Percentiles rank a stretch among this genome's conserved stretches.
Conservation (phyloP, 2,888 invertebrate genomes). For the Fragum fragum region DNA sequence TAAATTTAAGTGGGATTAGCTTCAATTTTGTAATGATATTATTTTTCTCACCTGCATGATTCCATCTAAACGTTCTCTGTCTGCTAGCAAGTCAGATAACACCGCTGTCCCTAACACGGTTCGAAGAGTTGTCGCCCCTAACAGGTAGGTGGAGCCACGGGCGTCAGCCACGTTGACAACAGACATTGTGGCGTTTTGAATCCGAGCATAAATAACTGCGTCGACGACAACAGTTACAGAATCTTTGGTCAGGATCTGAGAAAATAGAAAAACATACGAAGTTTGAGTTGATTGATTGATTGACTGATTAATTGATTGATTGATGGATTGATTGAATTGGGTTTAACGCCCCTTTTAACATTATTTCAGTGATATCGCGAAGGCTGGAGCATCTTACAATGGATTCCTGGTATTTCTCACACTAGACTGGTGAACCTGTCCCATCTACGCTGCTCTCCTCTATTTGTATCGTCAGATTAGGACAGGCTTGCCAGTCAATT, state of each 20-base stretch:
- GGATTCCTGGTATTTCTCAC: no score
- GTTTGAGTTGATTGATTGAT: no score
- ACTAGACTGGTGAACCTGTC: no score
- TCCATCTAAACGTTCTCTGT: conserved; percentile 81
- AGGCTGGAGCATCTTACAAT: no score
- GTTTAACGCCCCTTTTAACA: no score
- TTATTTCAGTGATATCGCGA: no score
- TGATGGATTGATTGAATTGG: no score
- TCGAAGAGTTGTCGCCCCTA: conserved; percentile 85
- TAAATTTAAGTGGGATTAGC: not conserved
- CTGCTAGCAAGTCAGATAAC: conserved; percentile 82
- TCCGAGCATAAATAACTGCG: conserved; percentile 84
- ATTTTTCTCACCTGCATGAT: conserved; percentile 79
- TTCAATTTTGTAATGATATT: not conserved
- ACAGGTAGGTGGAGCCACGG: conserved; percentile 81
- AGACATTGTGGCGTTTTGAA: conserved; percentile 83
- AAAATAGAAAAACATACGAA: not conserved
- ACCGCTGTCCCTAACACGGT: conserved; percentile 83
- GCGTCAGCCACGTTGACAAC: conserved; percentile 83
- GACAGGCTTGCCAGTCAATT: no score
- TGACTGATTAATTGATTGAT: no score
- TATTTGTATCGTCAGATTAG: no score
- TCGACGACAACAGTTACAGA: conserved; percentile 85
- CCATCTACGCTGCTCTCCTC: no score
- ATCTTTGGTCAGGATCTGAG: conserved; percentile 84